Base-by-base conservation (phyloP, 2,888 invertebrate species). In the Hermaeophaga mercurialis region DNA sequence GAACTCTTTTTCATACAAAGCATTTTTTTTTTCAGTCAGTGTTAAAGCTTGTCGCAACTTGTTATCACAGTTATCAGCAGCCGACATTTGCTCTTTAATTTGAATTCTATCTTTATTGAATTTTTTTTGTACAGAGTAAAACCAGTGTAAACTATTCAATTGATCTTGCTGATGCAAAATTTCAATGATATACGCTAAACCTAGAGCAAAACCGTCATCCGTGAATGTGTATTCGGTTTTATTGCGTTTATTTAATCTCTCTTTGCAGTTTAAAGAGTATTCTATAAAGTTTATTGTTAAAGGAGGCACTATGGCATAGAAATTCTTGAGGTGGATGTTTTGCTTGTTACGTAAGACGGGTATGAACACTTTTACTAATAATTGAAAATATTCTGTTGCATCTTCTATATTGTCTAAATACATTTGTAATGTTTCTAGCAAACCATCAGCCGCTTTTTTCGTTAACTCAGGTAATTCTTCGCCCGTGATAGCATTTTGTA, bases 171-270 rank as follows among this genome's bases (percentile, higher is more conserved):
- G 96, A 75, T 94, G 88, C 38, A 98, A 79, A 57, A 98, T 81
- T 73, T 92, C 93, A 57, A 97, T 82, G 66, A 98, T 90, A 72
- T 96, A 99, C 0, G 97, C 95, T 26, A 91, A 75, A 53, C 87
- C 99, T 85, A 99, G 92, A 3, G 96, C 91, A 80, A 99, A 98
- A 9, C 99, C 99, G 78, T 99, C 99, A 77, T 99, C 98, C 8
- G 96, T 96, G 74, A 99, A 96, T 1, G 94, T 88, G 44, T 94
- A 91, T 9, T 91, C 93, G 9, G 83, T 81, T 79, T 90, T 91
- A 73, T 91, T 91, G 74, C 94, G 94, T 74, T 96, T 96, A 59
- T 87, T 89, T 78, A 98, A 86, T 76, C 92, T 91, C 70, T 97
- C 96, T 74, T 96, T 96, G 61, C 91, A 90, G 39, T 89, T 85